Base-by-base conservation (phyloP, 2,888 invertebrate genomes). In the Drosophila peninsularis region DNA sequence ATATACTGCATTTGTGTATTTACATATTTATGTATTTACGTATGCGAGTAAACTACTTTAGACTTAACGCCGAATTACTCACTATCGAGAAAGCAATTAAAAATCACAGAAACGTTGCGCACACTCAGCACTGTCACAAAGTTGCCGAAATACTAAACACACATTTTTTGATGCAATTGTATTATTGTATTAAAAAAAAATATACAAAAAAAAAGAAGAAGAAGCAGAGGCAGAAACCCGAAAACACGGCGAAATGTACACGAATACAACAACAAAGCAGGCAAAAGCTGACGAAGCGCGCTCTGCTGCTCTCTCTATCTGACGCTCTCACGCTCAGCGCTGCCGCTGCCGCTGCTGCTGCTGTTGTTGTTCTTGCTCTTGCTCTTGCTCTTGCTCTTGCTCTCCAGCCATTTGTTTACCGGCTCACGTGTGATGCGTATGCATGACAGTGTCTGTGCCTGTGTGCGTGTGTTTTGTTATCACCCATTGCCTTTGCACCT, bases 121-220 rank as follows among this genome's bases (percentile, higher is more conserved):
- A 77, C 71, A 75, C 79, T 78, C 78, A 84, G 85, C 80, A 64
- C 85, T 74, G 83, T 77, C 83, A 79, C 80, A 84, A 85, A 88
- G 84, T 88, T 85, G 78, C 88, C 84, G 86, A 85, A 85, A 85
- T 85, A 85, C 70, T 85, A 88, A 85, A 73, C 82, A 78, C 80
- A 85, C 78, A 73, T 76, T 82, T 82, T 82, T 84, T 84, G 75
- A 85, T 85, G 84, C 84, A 85, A 88, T 88, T 85, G 80, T 83
- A 72, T 86, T 81, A 75, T 75, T 76, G 77, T 76, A 61, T 73
- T 65, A 47, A 74, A 66, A 56, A 76, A 75, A 30, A 30, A 54
- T 37, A 39, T 32, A 52, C 64, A 67, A 54, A 68, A 66, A 56
- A 72, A 66, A 55, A 47, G 54, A 11, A 30, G 54, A 42, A 44